A percentile compares a stretch with the other conserved stretches of the same genome.
Evolutionary conservation across 2,113 vertebrate genomes (phyloP).

Genomic region (Pteronura brasiliensis): DNA sequence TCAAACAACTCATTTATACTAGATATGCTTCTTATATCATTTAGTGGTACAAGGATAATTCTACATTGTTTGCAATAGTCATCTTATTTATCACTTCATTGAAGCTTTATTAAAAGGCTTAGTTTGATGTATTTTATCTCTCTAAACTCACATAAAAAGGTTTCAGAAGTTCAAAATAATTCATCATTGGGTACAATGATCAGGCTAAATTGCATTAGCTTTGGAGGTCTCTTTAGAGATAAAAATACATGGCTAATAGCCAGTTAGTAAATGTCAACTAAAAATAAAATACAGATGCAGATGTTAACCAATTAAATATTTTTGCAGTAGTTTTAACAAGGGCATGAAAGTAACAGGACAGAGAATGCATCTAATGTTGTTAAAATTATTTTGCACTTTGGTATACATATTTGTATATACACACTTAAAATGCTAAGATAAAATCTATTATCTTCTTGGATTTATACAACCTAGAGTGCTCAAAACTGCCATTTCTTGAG

Average conservation of each 20-base stretch:
- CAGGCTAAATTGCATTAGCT: constrained; percentile 24
- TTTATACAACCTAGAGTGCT: not conserved
- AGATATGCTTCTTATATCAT: not conserved
- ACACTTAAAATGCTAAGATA: not conserved
- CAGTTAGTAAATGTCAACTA: constrained; percentile 39
- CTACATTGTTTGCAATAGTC: not conserved
- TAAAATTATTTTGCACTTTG: not conserved
- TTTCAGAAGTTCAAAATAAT: constrained; percentile 46
- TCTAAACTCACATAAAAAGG: constrained; percentile 56
- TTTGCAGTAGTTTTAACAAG: not conserved
- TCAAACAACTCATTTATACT: constrained; percentile 20
- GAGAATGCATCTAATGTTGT: not conserved
- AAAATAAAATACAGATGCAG: constrained; percentile 26
- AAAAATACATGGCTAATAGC: constrained; percentile 47
- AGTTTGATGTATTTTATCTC: constrained; percentile 49
- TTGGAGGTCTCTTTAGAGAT: constrained; percentile 22
- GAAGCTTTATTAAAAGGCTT: not conserved
- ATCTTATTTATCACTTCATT: not conserved
- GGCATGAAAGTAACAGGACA: not conserved
- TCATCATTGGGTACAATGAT: constrained; percentile 33
- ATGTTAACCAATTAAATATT: not conserved
- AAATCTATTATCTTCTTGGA: not conserved
- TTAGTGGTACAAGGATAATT: not conserved
- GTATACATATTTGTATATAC: fast-evolving
- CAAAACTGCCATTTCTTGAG: not conserved